Evolutionary conservation across 92 coral and sea anemone species (phyloP).

Genomic region (Parazoanthus atlanticus): DNA sequence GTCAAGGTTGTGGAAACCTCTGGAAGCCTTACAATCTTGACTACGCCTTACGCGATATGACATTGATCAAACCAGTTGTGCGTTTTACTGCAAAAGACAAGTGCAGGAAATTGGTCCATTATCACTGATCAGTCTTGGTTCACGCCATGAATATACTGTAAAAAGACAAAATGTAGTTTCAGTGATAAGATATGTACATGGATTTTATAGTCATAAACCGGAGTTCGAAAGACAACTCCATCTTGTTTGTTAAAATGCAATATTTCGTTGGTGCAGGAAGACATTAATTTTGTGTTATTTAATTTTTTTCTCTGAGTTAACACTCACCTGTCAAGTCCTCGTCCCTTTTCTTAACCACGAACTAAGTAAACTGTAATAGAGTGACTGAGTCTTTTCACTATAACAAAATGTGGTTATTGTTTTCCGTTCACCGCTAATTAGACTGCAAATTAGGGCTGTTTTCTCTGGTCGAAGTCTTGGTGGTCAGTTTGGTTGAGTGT

Average conservation of each 20-base stretch:
- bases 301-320: background rate
- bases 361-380: background rate
- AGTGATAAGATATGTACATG: background rate
- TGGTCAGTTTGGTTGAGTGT: background rate
- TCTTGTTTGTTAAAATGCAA: background rate
- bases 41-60: background rate
- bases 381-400: background rate
- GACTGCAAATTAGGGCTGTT: background rate
- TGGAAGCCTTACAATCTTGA: background rate
- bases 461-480: background rate
- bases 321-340: background rate
- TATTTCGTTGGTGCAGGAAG: background rate
- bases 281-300: too few species aligned
- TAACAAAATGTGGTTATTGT: background rate
- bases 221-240: too few species aligned
- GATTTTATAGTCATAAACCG: background rate
- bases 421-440: background rate
- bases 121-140: background rate
- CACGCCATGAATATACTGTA: background rate
- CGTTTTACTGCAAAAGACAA: background rate
- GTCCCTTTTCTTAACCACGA: background rate
- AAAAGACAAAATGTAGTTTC: background rate
- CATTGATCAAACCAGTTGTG: background rate
- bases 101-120: too few species aligned
- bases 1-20: background rate